Evolutionary conservation across 1,140 invertebrate genomes (phyloP).

Genomic region (Helicoverpa armigera): DNA sequence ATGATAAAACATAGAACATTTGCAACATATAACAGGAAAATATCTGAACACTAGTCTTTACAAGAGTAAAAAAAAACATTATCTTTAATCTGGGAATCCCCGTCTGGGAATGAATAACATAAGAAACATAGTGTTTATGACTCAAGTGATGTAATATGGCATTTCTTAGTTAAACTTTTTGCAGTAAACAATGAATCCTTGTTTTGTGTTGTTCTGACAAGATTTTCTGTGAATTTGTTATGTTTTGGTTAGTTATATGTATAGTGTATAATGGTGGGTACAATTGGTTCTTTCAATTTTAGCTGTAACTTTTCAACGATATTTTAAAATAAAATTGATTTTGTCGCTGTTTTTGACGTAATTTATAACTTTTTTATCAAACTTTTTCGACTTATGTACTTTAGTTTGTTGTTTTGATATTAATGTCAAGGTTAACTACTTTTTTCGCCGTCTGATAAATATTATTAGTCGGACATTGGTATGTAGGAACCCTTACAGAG

Average conservation of each 20-base stretch:
- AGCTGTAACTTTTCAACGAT: too few relatives aligned
- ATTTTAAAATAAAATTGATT: too few relatives aligned
- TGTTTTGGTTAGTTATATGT: neutral
- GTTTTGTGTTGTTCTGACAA: neutral
- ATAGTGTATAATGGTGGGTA: neutral
- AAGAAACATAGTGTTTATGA: neutral
- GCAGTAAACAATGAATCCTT: neutral
- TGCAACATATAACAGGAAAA: conserved; percentile 33
- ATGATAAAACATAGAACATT: neutral
- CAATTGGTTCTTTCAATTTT: too few relatives aligned
- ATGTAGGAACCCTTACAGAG: too few relatives aligned
- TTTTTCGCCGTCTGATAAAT: too few relatives aligned
- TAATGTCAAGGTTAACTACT: too few relatives aligned
- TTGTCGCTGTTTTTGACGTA: too few relatives aligned
- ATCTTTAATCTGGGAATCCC: conserved; percentile 10
- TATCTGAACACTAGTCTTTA: neutral
- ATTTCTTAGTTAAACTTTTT: neutral
- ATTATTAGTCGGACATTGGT: too few relatives aligned
- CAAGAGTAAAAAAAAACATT: neutral
- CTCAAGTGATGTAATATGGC: neutral
- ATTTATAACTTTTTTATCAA: too few relatives aligned
- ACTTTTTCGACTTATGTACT: too few relatives aligned
- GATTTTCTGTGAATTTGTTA: neutral
- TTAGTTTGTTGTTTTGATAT: too few relatives aligned
- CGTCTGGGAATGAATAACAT: neutral